A percentile compares a stretch with the other conserved stretches of the same genome.
phyloP scores from a whole-genome alignment of 2,888 invertebrate species.

The Tachystola acroxantha region DNA sequence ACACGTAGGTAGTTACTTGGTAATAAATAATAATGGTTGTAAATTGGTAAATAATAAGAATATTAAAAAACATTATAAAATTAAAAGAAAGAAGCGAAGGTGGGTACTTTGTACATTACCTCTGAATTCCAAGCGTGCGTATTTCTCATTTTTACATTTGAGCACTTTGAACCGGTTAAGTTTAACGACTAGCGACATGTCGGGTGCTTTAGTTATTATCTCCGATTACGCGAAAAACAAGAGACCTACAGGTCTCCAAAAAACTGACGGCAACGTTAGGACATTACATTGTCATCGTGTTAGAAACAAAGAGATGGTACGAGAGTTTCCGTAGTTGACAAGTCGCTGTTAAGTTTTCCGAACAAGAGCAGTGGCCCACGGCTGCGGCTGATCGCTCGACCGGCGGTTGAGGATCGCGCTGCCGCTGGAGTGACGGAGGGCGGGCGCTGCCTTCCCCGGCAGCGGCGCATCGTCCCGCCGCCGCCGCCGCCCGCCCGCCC shows the following conservation, averaged over 20 bases:
- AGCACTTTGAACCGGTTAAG: constrained; percentile 83
- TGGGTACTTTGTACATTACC: constrained; percentile 71
- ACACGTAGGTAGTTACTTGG: no score
- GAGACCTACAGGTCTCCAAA: constrained; percentile 15
- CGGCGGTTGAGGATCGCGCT: constrained; percentile 17
- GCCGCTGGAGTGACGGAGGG: constrained; percentile 20
- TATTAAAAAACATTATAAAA: background rate
- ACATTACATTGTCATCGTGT: no score
- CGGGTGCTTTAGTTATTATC: constrained; percentile 15
- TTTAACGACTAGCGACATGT: constrained; percentile 83
- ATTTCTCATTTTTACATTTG: constrained; percentile 82
- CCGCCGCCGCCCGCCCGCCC: constrained; percentile 3
- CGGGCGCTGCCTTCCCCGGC: constrained; percentile 10
- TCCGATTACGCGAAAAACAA: constrained; percentile 5
- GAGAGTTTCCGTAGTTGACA: background rate
- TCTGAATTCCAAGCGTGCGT: constrained; percentile 84
- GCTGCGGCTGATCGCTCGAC: constrained; percentile 8
- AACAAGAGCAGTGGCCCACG: constrained; percentile 6
- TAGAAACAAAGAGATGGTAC: no score
- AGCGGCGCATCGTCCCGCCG: constrained; percentile 9
- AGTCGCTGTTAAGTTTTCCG: constrained; percentile 19
- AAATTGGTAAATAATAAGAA: no score
- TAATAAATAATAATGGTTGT: no score
- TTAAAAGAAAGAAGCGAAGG: background rate
- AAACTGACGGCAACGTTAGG: no score